Conservation (phyloP, 2,888 invertebrate genomes). For the Pachliopta kotzebuea region DNA sequence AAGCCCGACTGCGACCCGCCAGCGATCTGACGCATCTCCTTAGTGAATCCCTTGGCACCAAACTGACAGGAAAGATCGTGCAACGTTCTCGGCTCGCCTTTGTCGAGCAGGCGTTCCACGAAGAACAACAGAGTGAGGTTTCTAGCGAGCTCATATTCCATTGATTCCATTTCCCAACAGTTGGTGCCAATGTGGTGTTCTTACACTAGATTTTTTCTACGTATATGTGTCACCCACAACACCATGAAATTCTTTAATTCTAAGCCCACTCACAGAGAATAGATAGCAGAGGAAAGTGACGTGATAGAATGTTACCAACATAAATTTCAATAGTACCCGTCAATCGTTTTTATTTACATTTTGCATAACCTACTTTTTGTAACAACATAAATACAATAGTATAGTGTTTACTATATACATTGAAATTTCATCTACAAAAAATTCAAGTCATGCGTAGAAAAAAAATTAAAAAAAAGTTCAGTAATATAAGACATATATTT, state of each 20-base stretch:
- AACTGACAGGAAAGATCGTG: constrained; percentile 99
- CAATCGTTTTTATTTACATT: neutral
- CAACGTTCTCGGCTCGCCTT: constrained; percentile 96
- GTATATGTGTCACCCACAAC: constrained; percentile 80
- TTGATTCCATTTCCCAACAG: constrained; percentile 90
- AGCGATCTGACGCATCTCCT: constrained; percentile 98
- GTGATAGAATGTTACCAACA: constrained; percentile 42
- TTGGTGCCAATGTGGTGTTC: constrained; percentile 76
- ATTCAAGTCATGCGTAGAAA: too few species aligned
- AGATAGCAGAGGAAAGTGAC: constrained; percentile 55
- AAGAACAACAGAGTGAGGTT: constrained; percentile 99
- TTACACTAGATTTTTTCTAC: constrained; percentile 77
- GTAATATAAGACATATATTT: neutral
- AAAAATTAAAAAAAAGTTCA: neutral
- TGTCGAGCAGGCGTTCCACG: constrained; percentile 98
- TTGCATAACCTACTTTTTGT: neutral
- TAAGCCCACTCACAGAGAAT: constrained; percentile 57
- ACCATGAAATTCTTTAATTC: constrained; percentile 77
- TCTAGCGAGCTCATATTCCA: constrained; percentile 95
- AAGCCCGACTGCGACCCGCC: constrained; percentile 98
- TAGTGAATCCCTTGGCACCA: constrained; percentile 99
- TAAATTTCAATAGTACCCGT: constrained; percentile 24
- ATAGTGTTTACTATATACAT: too few species aligned
- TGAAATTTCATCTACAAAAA: too few species aligned
- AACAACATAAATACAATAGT: neutral